phyloP scores from a whole-genome alignment of 2,888 invertebrate species.

The Melanotus villosus region DNA sequence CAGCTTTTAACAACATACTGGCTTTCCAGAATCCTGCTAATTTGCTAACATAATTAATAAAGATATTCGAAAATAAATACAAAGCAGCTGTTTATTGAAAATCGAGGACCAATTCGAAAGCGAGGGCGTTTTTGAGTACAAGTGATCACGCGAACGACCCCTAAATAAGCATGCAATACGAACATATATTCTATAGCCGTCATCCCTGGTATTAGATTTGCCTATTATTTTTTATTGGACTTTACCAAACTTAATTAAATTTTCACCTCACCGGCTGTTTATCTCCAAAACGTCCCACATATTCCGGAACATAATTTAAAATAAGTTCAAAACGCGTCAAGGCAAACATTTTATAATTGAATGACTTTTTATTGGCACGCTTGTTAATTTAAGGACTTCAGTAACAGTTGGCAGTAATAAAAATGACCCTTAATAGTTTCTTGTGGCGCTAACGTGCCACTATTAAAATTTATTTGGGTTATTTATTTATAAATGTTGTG shows the following conservation, averaged over 20 bases:
- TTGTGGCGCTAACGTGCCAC: constrained; percentile 60
- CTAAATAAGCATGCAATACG: constrained; percentile 23
- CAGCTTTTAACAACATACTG: too few species aligned
- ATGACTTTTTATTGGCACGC: constrained; percentile 39
- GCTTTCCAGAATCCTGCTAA: too few species aligned
- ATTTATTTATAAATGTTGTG: constrained; percentile 61
- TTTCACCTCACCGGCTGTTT: background rate
- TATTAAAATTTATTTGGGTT: constrained; percentile 62
- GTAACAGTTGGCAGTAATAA: constrained; percentile 62
- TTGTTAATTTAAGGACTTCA: constrained; percentile 49
- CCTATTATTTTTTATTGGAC: constrained; percentile 3
- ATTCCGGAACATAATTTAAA: background rate
- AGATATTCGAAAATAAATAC: constrained; percentile 9
- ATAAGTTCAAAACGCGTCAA: background rate
- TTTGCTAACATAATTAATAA: constrained; percentile 3
- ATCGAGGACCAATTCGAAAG: constrained; percentile 20
- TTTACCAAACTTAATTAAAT: constrained; percentile 1
- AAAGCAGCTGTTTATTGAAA: constrained; percentile 23
- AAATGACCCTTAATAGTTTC: constrained; percentile 60
- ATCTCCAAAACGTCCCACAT: background rate
- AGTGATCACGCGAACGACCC: constrained; percentile 17
- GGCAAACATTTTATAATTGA: constrained; percentile 18
- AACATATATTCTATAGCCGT: background rate
- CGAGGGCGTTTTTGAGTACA: constrained; percentile 12
- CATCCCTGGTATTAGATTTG: background rate